These are phyloP conservation scores for Wasmannia auropunctata DNA, from an alignment of 1,140 invertebrate species.

Conservation along the genomic window DNA sequence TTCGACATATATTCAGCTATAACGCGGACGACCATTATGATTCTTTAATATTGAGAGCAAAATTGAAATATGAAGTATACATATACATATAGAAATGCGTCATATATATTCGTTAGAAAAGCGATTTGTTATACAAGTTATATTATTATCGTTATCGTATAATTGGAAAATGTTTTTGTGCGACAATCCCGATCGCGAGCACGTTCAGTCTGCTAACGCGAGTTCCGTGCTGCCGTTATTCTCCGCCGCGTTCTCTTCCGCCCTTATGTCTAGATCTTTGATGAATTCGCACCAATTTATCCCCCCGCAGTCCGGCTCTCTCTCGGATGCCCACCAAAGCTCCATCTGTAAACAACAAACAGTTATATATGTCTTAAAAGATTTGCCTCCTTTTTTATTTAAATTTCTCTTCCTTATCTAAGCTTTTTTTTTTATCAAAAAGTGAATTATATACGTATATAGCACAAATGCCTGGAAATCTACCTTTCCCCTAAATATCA, in stretches of 20 bases:
- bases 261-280: constrained; percentile 84
- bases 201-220: not conserved
- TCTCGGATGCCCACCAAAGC: constrained; percentile 84
- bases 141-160: not conserved
- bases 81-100: too few species aligned
- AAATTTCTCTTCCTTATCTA: not conserved
- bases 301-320: constrained; percentile 78
- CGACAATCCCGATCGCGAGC: not conserved
- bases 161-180: not conserved
- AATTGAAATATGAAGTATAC: not conserved
- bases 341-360: constrained; percentile 79
- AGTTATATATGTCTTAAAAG: not conserved
- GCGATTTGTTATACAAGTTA: not conserved
- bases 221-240: not conserved
- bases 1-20: too few species aligned
- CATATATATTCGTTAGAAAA: not conserved
- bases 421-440: not conserved
- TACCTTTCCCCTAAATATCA: too few species aligned
- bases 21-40: too few species aligned
- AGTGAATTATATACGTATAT: not conserved
- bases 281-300: constrained; percentile 85
- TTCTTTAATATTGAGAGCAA: not conserved
- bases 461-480: not conserved
- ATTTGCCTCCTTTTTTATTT: not conserved
- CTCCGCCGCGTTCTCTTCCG: constrained; percentile 31